These are phyloP conservation scores for Mustela erminea DNA, from an alignment of 2,797 vertebrate genomes.

Conservation along the genomic window DNA sequence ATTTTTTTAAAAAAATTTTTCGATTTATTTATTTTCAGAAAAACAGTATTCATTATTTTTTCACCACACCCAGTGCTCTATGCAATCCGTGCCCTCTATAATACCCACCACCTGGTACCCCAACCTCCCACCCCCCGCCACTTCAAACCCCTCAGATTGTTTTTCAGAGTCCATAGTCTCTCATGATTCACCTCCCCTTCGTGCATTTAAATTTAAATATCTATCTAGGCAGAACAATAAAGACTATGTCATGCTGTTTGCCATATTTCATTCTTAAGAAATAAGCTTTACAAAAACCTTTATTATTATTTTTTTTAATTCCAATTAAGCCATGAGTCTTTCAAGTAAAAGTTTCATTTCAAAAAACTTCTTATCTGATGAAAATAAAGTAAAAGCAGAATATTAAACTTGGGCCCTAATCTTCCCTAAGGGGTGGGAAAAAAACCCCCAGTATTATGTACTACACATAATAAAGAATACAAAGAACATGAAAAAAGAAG, in stretches of 20 bases:
- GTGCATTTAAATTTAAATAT: slow-evolving; percentile 29
- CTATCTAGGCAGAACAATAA: not conserved
- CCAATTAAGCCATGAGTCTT: not conserved
- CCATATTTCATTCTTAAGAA: not conserved
- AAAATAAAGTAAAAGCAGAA: slow-evolving; percentile 32
- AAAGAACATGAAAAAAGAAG: not conserved
- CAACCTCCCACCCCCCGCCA: no score
- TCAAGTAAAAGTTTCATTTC: not conserved
- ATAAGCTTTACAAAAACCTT: not conserved
- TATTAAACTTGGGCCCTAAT: not conserved
- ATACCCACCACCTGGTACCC: no score
- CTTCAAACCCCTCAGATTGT: no score
- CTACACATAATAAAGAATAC: not conserved
- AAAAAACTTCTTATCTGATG: not conserved
- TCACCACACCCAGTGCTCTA: no score
- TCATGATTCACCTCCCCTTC: no score
- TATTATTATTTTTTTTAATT: not conserved
- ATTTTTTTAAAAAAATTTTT: no score
- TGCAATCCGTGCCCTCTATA: no score
- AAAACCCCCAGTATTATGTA: not conserved
- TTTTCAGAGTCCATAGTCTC: no score
- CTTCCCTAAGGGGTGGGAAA: not conserved
- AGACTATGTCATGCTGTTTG: not conserved
- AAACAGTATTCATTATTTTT: no score
- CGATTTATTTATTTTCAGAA: no score